phyloP scores from a whole-genome alignment of 2,113 vertebrate genomes.

The Tinamus guttatus region DNA sequence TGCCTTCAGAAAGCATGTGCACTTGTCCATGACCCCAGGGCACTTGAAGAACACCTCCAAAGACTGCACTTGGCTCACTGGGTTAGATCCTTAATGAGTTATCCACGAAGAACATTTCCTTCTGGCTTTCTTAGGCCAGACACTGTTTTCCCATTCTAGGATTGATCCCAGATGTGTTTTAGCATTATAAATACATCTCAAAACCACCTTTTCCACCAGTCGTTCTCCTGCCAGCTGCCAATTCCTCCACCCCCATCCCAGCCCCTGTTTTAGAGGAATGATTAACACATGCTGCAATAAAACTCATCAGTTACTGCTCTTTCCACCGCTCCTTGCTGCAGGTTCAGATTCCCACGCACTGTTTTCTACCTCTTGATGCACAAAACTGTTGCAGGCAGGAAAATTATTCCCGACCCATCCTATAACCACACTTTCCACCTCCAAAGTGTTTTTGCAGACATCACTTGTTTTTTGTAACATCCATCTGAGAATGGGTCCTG shows the following conservation, averaged over 20 bases:
- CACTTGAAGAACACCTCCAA: not conserved
- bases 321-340: slow-evolving; percentile 22
- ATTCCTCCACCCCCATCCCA: slow-evolving; percentile 38
- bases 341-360: not conserved
- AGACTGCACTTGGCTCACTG: not conserved
- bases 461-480: not conserved
- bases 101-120: slow-evolving; percentile 3
- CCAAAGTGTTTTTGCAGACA: slow-evolving; percentile 33
- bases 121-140: slow-evolving; percentile 21
- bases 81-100: not conserved
- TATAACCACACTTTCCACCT: not conserved
- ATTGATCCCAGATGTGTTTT: slow-evolving; percentile 63
- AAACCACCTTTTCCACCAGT: not conserved
- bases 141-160: not conserved
- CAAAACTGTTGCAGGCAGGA: slow-evolving; percentile 14
- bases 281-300: slow-evolving; percentile 40
- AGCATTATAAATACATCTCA: slow-evolving; percentile 39
- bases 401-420: not conserved
- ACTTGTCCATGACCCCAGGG: not conserved
- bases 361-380: not conserved
- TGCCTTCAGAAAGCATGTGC: not conserved
- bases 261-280: slow-evolving; percentile 25
- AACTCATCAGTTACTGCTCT: slow-evolving; percentile 9
- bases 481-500: not conserved
- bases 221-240: not conserved